phyloP scores from a whole-genome alignment of 2,113 vertebrate genomes.

The Hemichromis elongatus region DNA sequence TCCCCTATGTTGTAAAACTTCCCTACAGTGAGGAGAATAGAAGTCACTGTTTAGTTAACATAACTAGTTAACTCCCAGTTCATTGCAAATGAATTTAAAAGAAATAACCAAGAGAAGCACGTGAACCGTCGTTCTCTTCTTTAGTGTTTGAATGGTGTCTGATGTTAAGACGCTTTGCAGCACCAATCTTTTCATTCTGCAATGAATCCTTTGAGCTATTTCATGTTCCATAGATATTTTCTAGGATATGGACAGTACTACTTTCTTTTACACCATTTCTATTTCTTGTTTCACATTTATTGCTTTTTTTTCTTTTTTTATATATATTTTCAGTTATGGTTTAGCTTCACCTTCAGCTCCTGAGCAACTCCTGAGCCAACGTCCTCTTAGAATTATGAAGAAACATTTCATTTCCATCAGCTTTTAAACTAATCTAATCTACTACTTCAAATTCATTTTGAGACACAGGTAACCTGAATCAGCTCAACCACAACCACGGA shows the following conservation, averaged over 20 bases:
- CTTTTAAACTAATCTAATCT: not conserved
- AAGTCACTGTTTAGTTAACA: not conserved
- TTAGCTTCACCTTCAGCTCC: not conserved
- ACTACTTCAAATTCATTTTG: not conserved
- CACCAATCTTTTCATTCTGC: too few species aligned
- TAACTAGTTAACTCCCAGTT: not conserved
- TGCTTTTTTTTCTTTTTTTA: rapidly evolving
- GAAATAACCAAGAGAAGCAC: not conserved
- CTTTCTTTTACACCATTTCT: not conserved
- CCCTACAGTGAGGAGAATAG: conserved; percentile 66
- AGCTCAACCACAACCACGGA: too few species aligned
- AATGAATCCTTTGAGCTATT: not conserved
- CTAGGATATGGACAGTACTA: not conserved
- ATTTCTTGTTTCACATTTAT: not conserved
- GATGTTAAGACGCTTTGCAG: not conserved
- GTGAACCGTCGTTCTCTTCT: too few species aligned
- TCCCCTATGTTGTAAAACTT: conserved; percentile 97
- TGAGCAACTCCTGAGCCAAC: not conserved
- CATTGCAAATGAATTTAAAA: not conserved
- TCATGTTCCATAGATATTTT: not conserved
- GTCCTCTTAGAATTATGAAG: not conserved
- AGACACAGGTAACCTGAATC: not conserved
- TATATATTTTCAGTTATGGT: not conserved
- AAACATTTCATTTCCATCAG: not conserved
- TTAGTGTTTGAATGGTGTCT: not conserved